These are phyloP conservation scores for Troides oblongomaculatus DNA, from an alignment of 2,888 invertebrate species.

Conservation along the genomic window DNA sequence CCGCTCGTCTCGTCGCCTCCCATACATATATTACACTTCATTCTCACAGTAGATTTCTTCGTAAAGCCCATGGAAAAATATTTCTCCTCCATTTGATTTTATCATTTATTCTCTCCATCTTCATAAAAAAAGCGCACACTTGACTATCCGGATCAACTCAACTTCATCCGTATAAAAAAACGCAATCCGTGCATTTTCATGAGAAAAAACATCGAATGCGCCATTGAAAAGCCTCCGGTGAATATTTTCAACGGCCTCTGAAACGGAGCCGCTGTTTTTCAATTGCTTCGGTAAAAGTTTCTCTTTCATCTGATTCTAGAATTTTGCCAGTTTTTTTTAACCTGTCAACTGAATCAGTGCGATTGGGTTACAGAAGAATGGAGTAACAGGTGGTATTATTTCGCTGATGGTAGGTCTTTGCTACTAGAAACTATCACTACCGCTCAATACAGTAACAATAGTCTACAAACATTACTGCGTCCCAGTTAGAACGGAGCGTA, in stretches of 20 bases:
- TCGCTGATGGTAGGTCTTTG: too few relatives aligned
- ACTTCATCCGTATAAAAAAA: not conserved
- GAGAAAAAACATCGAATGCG: not conserved
- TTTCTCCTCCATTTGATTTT: too few relatives aligned
- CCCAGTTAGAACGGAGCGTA: too few relatives aligned
- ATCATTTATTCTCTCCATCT: not conserved
- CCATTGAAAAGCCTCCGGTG: not conserved
- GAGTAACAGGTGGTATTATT: not conserved
- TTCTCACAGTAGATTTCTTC: too few relatives aligned
- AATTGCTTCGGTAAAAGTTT: not conserved
- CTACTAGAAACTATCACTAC: too few relatives aligned
- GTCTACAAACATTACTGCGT: too few relatives aligned
- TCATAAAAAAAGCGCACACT: not conserved
- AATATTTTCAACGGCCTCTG: not conserved
- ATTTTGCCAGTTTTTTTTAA: not conserved
- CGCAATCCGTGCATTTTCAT: not conserved
- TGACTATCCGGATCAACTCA: not conserved
- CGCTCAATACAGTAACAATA: too few relatives aligned
- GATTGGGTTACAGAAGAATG: not conserved
- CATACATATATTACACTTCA: too few relatives aligned
- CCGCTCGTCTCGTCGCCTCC: too few relatives aligned
- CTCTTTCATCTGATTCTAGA: not conserved
- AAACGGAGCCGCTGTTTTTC: not conserved
- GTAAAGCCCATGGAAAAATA: too few relatives aligned
- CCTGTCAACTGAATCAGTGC: not conserved